Conservation (phyloP, 2,888 invertebrate species). For the Apodemia hepburni region DNA sequence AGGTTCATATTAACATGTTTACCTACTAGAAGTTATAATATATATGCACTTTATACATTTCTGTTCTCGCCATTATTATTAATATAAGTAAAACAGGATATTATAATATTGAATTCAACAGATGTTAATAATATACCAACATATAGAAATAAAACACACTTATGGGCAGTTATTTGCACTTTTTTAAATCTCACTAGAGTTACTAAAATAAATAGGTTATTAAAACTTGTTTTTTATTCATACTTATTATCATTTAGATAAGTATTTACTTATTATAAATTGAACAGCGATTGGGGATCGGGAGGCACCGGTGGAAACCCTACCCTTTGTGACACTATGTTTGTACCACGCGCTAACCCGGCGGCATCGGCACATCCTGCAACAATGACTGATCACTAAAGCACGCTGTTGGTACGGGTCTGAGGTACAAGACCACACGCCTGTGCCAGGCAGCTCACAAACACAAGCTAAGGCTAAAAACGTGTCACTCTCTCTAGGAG, state of each 20-base stretch:
- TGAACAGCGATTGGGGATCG: not conserved
- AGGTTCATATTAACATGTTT: slow-evolving; percentile 9
- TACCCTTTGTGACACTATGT: no score
- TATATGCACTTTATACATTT: slow-evolving; percentile 11
- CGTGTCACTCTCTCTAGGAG: no score
- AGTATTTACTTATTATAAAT: not conserved
- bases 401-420: no score
- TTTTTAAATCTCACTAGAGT: slow-evolving; percentile 57
- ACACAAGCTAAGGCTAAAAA: no score
- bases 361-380: no score
- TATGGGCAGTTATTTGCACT: slow-evolving; percentile 59
- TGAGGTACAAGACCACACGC: no score
- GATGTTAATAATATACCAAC: slow-evolving; percentile 11
- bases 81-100: slow-evolving; percentile 5
- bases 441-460: no score
- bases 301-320: no score
- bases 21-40: slow-evolving; percentile 1
- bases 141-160: slow-evolving; percentile 14
- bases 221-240: slow-evolving; percentile 23
- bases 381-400: no score
- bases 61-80: slow-evolving; percentile 2
- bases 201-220: slow-evolving; percentile 38
- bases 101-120: slow-evolving; percentile 8
- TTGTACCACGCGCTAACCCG: no score
- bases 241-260: not conserved